Evolutionary conservation across 2,888 invertebrate species (phyloP).

Genomic region (Euplagia quadripunctaria): DNA sequence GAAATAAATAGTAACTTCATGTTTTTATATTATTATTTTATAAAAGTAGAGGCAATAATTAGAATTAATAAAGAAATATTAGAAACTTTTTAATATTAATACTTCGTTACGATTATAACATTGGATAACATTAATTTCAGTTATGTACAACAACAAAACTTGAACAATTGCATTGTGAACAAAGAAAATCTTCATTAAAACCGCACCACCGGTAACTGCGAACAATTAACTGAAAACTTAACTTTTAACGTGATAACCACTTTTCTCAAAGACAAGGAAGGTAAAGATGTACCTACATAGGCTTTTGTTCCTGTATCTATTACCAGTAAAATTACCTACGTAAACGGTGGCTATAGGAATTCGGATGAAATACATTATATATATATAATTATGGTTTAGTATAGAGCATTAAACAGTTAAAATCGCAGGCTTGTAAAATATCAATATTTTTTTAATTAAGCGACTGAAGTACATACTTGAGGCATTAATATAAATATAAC

Average conservation of each 20-base stretch:
- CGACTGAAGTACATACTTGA: too few relatives aligned
- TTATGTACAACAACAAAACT: constrained; percentile 58
- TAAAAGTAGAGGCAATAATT: too few relatives aligned
- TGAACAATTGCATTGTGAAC: constrained; percentile 61
- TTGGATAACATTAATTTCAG: constrained; percentile 44
- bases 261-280: constrained; percentile 37
- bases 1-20: too few relatives aligned
- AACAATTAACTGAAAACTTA: constrained; percentile 70
- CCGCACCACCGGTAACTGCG: constrained; percentile 64
- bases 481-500: too few relatives aligned
- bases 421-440: too few relatives aligned
- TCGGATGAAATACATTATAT: too few relatives aligned
- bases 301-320: not conserved
- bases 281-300: constrained; percentile 18
- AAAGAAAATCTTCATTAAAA: constrained; percentile 74
- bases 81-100: not conserved
- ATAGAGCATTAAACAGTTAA: too few relatives aligned
- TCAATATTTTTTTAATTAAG: too few relatives aligned
- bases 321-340: not conserved
- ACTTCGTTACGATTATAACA: not conserved
- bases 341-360: too few relatives aligned
- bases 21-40: too few relatives aligned
- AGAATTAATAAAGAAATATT: not conserved
- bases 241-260: constrained; percentile 60
- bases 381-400: too few relatives aligned